phyloP scores from a whole-genome alignment of 2,797 vertebrate species.

The Chloroceryle inda region DNA sequence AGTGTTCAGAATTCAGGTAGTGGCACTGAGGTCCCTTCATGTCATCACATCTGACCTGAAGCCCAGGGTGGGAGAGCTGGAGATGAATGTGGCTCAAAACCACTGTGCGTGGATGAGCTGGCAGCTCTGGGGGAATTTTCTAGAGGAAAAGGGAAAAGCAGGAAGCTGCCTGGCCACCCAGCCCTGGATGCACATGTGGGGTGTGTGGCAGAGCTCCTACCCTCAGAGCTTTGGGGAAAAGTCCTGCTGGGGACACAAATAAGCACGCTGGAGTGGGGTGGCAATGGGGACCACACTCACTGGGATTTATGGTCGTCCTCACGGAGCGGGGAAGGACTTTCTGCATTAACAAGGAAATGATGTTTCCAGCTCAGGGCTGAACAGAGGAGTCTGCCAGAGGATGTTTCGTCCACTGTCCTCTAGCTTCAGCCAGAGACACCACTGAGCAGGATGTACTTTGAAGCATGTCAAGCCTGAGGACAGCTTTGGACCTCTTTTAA shows the following conservation, averaged over 20 bases:
- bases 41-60: background rate
- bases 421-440: background rate
- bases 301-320: background rate
- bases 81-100: background rate
- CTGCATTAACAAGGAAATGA: background rate
- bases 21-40: background rate
- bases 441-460: fast-evolving
- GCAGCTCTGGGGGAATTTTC: background rate
- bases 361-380: background rate
- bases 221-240: background rate
- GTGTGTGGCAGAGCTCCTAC: background rate
- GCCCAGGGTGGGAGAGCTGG: background rate
- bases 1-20: background rate
- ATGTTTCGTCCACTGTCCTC: fast-evolving
- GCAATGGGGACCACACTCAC: background rate
- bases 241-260: background rate
- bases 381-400: fast-evolving
- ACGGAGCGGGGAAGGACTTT: background rate
- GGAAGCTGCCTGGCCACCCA: too few relatives aligned
- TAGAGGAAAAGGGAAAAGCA: background rate
- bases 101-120: fast-evolving
- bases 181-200: fast-evolving
- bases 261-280: fast-evolving
- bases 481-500: fast-evolving
- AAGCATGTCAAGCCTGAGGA: fast-evolving